Evolutionary conservation across 2,797 vertebrate genomes (phyloP).

Genomic region (Octomys mimax): DNA sequence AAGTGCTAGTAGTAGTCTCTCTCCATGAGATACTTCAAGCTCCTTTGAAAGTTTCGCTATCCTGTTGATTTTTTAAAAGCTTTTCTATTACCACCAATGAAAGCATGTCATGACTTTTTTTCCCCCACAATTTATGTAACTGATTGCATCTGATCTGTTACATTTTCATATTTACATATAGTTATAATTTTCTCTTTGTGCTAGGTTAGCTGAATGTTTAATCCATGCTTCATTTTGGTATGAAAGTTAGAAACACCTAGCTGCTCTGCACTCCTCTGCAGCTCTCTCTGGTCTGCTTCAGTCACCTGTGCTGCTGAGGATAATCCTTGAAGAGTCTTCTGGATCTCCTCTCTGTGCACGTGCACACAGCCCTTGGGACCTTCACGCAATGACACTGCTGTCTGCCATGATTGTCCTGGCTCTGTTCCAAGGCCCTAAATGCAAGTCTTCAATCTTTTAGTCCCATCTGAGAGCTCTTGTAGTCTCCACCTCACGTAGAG

Average conservation of each 20-base stretch:
- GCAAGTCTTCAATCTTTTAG: neutral
- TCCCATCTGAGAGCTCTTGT: neutral
- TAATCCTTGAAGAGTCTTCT: neutral
- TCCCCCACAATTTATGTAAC: accelerated
- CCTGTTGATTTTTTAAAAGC: neutral
- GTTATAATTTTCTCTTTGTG: neutral
- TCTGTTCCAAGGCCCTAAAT: neutral
- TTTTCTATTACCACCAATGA: neutral
- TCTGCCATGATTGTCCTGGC: neutral
- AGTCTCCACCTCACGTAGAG: neutral
- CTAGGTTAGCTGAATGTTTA: neutral
- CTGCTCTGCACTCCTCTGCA: neutral
- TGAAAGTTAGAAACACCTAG: accelerated
- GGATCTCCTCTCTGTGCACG: accelerated
- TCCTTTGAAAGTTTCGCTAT: neutral
- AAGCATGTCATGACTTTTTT: neutral
- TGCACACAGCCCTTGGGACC: accelerated
- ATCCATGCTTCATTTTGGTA: neutral
- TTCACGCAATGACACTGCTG: neutral
- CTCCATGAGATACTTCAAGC: neutral
- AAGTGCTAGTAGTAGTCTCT: neutral
- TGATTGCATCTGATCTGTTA: no score
- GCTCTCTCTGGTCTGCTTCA: neutral
- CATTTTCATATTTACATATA: neutral
- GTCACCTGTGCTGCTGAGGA: neutral